Conservation (phyloP, 2,888 invertebrate genomes). For the Orthosia gracilis region DNA sequence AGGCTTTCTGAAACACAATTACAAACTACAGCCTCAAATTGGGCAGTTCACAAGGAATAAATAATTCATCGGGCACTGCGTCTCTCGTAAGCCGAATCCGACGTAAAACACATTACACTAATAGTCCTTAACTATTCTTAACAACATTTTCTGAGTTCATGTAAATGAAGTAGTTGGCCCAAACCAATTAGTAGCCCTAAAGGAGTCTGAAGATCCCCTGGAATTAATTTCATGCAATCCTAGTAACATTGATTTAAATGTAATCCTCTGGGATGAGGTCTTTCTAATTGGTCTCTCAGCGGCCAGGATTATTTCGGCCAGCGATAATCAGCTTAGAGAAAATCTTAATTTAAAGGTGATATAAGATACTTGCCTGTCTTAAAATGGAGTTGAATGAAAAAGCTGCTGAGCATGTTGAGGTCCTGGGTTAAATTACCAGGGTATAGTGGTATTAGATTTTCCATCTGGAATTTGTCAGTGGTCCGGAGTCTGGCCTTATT, state of each 20-base stretch:
- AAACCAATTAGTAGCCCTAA: conserved; percentile 56
- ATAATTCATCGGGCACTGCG: conserved; percentile 49
- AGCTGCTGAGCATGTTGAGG: too few species aligned
- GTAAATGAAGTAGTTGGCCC: conserved; percentile 53
- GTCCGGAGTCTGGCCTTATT: too few species aligned
- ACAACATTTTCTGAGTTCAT: conserved; percentile 55
- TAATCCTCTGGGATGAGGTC: conserved; percentile 49
- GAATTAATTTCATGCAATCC: conserved; percentile 59
- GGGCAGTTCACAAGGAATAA: conserved; percentile 15
- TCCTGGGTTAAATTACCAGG: too few species aligned
- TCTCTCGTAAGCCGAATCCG: conserved; percentile 30
- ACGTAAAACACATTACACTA: conserved; percentile 40
- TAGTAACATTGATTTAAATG: conserved; percentile 53
- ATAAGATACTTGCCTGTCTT: background rate
- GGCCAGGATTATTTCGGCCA: conserved; percentile 44
- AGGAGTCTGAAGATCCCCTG: conserved; percentile 27
- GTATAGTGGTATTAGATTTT: too few species aligned
- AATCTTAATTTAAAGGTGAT: conserved; percentile 11
- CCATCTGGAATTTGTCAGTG: too few species aligned
- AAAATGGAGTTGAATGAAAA: background rate
- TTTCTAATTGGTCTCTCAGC: conserved; percentile 49
- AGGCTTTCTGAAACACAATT: background rate
- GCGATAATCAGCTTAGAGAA: conserved; percentile 28
- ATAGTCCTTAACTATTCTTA: conserved; percentile 42
- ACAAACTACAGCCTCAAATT: conserved; percentile 17